Base-by-base conservation (phyloP, 37 sponge, comb jelly and placozoan species). In the Hexactinellida sp. region DNA sequence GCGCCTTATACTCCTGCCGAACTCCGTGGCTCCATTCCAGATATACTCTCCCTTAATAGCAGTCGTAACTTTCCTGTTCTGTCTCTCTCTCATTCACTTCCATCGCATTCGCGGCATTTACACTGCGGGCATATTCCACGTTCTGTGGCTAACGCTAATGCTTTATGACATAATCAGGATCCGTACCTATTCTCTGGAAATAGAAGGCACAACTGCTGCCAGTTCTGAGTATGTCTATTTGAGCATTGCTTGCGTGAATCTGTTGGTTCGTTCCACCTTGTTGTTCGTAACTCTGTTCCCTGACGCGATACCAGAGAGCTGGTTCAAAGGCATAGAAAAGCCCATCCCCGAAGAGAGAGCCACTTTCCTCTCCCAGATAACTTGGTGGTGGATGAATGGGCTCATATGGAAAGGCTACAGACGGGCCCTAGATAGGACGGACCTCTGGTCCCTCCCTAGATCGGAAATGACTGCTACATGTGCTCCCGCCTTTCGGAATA, bases 341-440 rank as follows among this genome's bases (percentile, higher is more conserved):
- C 84, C 87, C 0, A 35, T 82, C 63, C 90, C 90, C 24, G 90
- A 90, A 0, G 41, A 36, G 21, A 32, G 36, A 0, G 90, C 90
- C 37, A 55, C 88, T n/a, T 90, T 90, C 38, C 82, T 90, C n/a
- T 90, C 90, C 19, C 85, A 89, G 52, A 85, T 90, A 28, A 85
- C 88, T 0, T 92, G 93, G 93, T 92, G 93, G 93, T 92, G 93
- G 93, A 63, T 87, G 85, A 92, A 92, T 85, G 83, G 88, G 87
- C 84, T 35, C 37, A 90, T 95, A 36, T 88, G 85, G 85, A 47
- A 36, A 38, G 97, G 97, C 21, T 96, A 89, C 87, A 38, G 90
- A 23, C 34, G 55, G 19, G 55, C 94, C 0, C 86, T 96, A 30
- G 76, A 87, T 51, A 83, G 90, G 55, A 38, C 39, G 0, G 94